These are phyloP conservation scores for Circaetus cinerascens DNA, from an alignment of 2,113 vertebrate species.

Conservation along the genomic window DNA sequence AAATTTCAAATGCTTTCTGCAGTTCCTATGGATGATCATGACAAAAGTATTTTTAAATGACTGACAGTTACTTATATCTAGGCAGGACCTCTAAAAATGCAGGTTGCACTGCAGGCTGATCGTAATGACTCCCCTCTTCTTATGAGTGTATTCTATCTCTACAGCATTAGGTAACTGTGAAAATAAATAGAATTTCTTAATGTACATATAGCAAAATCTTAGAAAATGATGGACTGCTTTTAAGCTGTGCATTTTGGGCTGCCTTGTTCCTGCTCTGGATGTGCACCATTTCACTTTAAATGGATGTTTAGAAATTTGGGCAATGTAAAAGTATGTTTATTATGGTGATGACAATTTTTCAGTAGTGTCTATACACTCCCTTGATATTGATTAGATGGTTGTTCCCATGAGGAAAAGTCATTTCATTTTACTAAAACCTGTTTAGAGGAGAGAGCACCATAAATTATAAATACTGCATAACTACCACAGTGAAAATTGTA, in stretches of 20 bases:
- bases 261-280: not conserved
- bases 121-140: not conserved
- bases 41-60: not conserved
- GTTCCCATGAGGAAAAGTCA: not conserved
- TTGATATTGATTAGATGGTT: not conserved
- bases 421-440: not conserved
- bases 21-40: not conserved
- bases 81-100: not conserved
- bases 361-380: not conserved
- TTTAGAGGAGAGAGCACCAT: not conserved
- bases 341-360: not conserved
- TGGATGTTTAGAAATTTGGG: not conserved
- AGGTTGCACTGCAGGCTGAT: not conserved
- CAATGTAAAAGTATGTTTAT: not conserved
- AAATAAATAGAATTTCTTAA: not conserved
- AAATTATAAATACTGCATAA: not conserved
- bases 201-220: rapidly evolving
- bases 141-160: not conserved
- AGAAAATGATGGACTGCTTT: not conserved
- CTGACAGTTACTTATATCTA: not conserved
- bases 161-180: not conserved
- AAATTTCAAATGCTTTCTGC: not conserved
- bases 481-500: not conserved
- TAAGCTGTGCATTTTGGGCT: not conserved
- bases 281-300: not conserved